Evolutionary conservation across 2,797 vertebrate species (phyloP), one percentile per base, ranked within the genome.

Genomic region (Gambelia wislizenii): DNA sequence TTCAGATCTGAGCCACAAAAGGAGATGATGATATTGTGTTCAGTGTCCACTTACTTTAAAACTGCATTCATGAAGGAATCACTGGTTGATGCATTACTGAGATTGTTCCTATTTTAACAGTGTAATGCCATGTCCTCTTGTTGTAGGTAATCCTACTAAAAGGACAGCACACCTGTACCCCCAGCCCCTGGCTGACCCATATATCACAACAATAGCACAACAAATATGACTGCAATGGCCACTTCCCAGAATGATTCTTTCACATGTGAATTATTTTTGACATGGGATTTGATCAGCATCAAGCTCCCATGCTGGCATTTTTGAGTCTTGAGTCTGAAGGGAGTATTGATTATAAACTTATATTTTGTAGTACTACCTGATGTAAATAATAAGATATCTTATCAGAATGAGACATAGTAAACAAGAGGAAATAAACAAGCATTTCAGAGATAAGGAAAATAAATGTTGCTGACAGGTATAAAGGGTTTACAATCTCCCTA

Each of bases 41-140:
- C 84, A 47, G 20, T 70, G 1, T 85, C 61, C 87, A 69, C 44
- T 87, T 76, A 25, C 78, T 94, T 82, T 69, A 94, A 95, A 94
- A 27, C 30, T 87, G 85, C 61, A 76, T 90, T 90, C 61, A 78
- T 75, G 84, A 88, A 81, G 89, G n/a, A 30, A 88, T 85, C 91
- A 64, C 47, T 70, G 70, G 6, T 61, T 88, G 69, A 8, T 64
- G 16, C 36, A 4, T 18, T 61, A 9, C 25, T 83, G 36, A 67
- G 33, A 42, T 54, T 36, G 77, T 42, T 77, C 39, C 25, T 39
- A 39, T 49, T 25, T 59, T 64, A 74, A 88, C 59, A 52, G 33
- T 83, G 5, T 20, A 22, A 14, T 59, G 4, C 69, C 74, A 70
- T 33, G 47, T 25, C 12, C 7, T 75, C 30, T 20, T 47, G 42